These are phyloP conservation scores for Xylocopa sonorina DNA, from an alignment of 1,140 invertebrate species.

Conservation along the genomic window DNA sequence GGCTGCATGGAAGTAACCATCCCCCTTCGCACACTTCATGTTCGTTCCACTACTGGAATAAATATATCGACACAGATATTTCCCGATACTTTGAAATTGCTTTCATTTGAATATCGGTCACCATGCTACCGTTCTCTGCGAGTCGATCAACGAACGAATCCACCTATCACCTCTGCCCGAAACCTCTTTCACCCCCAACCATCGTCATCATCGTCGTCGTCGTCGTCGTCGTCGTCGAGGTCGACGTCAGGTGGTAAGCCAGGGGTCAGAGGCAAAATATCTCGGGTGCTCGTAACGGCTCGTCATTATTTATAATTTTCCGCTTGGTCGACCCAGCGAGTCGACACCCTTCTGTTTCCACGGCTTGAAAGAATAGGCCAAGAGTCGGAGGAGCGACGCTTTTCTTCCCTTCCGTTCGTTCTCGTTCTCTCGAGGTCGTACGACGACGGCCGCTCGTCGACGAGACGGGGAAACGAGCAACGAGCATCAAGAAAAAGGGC, in stretches of 20 bases:
- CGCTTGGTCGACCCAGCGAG: constrained; percentile 65
- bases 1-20: too few relatives aligned
- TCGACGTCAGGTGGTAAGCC: constrained; percentile 16
- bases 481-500: too few relatives aligned
- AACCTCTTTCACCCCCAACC: not conserved
- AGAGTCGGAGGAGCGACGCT: constrained; percentile 23
- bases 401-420: constrained; percentile 56
- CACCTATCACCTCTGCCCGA: constrained; percentile 1
- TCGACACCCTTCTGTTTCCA: constrained; percentile 60
- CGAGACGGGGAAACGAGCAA: constrained; percentile 34
- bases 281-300: constrained; percentile 54
- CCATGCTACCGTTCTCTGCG: not conserved
- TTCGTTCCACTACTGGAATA: too few relatives aligned
- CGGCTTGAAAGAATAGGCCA: constrained; percentile 71
- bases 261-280: constrained; percentile 2
- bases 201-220: too few relatives aligned
- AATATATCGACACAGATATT: too few relatives aligned
- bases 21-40: too few relatives aligned
- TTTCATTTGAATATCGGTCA: constrained; percentile 52
- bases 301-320: constrained; percentile 81
- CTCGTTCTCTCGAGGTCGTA: constrained; percentile 46
- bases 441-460: constrained; percentile 42
- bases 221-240: not conserved
- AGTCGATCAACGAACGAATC: constrained; percentile 8
- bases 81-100: not conserved